Evolutionary conservation across 2,113 vertebrate genomes (phyloP).

Genomic region (Dromaius novaehollandiae): DNA sequence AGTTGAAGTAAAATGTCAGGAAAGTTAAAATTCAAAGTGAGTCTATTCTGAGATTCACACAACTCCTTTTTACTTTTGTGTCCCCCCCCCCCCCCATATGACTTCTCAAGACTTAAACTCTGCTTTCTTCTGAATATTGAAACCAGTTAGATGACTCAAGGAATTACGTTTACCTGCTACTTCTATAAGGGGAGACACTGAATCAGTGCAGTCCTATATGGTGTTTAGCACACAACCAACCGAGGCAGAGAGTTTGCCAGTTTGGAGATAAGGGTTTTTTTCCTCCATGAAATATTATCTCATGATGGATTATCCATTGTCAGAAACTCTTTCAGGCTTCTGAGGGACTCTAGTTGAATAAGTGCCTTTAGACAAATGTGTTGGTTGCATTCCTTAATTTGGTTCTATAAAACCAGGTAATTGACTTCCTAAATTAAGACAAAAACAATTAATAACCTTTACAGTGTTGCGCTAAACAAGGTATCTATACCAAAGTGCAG

Average conservation of each 20-base stretch:
- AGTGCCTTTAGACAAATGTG: neutral
- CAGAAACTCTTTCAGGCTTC: neutral
- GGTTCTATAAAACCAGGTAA: neutral
- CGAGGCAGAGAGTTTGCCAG: neutral
- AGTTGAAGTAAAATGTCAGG: neutral
- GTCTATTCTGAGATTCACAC: neutral
- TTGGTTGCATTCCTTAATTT: neutral
- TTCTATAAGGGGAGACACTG: neutral
- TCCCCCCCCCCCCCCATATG: neutral
- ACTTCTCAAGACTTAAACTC: neutral
- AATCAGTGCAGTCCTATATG: neutral
- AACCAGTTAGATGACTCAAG: neutral
- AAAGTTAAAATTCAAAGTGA: neutral
- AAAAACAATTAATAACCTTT: conserved; percentile 11
- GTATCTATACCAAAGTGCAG: neutral
- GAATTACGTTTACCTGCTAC: neutral
- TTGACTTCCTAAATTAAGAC: conserved; percentile 12
- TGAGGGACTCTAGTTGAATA: neutral
- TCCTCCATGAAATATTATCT: neutral
- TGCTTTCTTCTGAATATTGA: neutral
- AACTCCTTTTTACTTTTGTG: neutral
- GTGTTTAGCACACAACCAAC: neutral
- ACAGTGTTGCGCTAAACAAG: neutral
- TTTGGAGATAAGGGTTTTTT: neutral
- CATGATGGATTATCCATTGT: neutral